Evolutionary conservation across 2,797 vertebrate genomes (phyloP).

Genomic region (Myotis findleyi): DNA sequence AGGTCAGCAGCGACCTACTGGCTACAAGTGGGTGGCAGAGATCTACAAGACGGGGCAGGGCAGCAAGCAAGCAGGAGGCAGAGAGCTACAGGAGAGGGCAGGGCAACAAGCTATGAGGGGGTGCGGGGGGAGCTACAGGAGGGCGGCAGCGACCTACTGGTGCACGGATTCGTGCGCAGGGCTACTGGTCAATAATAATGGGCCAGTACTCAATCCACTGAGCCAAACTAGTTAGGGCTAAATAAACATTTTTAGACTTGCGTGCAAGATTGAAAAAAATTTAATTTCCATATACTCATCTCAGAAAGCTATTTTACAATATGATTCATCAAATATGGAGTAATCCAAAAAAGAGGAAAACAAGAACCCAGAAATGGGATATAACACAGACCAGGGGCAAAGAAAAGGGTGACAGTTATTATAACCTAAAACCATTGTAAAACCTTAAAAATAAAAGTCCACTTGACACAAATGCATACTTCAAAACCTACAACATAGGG

Average conservation of each 20-base stretch:
- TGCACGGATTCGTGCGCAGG: no score
- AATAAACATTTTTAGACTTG: conserved; percentile 20
- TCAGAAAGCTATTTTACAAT: conserved; percentile 19
- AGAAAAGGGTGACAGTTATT: background rate
- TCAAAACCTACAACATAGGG: background rate
- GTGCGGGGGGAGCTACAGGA: no score
- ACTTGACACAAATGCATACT: background rate
- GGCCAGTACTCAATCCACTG: no score
- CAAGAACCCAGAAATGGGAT: background rate
- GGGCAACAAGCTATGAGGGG: no score
- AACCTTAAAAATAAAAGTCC: background rate
- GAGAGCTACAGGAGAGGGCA: no score
- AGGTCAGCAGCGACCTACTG: no score
- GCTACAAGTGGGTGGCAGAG: no score
- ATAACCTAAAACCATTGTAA: background rate
- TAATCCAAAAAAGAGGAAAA: background rate
- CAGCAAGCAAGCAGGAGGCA: no score
- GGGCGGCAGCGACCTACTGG: no score
- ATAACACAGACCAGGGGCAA: background rate
- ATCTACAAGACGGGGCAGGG: no score
- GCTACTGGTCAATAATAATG: no score
- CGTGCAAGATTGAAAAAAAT: background rate
- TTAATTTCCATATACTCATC: background rate
- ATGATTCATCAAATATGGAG: background rate
- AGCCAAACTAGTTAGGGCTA: background rate